Evolutionary conservation across 2,113 vertebrate genomes (phyloP).

Genomic region (Coturnix japonica): DNA sequence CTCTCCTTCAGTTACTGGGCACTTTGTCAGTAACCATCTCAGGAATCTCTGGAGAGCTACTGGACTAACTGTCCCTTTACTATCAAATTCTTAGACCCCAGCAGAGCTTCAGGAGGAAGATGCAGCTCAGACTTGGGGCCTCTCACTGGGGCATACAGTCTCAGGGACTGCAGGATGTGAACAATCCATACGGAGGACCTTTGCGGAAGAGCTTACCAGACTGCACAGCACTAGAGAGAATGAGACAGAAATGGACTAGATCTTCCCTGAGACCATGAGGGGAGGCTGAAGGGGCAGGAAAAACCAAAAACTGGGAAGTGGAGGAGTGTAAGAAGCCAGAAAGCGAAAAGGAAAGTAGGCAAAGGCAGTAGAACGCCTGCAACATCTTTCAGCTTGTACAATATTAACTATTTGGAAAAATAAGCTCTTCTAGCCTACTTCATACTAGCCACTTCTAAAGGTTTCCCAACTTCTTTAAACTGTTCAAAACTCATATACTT

Average conservation of each 20-base stretch:
- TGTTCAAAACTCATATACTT: not conserved
- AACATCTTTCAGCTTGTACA: not conserved
- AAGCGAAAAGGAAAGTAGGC: not conserved
- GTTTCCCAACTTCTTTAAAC: not conserved
- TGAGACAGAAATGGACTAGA: not conserved
- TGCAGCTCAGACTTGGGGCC: not conserved
- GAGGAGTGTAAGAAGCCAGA: not conserved
- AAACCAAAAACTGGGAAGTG: not conserved
- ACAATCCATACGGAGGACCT: not conserved
- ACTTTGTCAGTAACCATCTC: not conserved
- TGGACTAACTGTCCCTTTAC: not conserved
- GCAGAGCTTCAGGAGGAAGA: not conserved
- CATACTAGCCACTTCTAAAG: not conserved
- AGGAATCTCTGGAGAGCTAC: not conserved
- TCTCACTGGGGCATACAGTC: not conserved
- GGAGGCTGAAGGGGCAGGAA: not conserved
- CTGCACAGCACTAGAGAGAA: not conserved
- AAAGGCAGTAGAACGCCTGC: not conserved
- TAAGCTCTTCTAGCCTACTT: not conserved
- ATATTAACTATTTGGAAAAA: not conserved
- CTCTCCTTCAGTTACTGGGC: not conserved
- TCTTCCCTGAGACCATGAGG: not conserved
- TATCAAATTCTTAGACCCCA: not conserved
- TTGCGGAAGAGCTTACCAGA: not conserved
- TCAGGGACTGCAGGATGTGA: not conserved